phyloP scores from a whole-genome alignment of 2,797 vertebrate genomes.

The Melanitta fusca region DNA sequence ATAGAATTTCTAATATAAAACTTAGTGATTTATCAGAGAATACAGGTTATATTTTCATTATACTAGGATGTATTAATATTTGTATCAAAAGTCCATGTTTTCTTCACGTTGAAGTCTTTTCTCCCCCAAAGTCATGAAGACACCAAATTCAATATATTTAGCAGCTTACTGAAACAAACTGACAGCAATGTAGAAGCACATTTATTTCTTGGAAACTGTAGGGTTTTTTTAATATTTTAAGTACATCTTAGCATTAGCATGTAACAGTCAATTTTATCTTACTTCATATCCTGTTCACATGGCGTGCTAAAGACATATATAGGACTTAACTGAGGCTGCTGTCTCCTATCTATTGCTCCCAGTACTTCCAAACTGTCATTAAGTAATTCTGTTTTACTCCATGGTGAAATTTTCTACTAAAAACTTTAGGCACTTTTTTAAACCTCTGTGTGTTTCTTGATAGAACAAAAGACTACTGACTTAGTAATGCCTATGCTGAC shows the following conservation, averaged over 20 bases:
- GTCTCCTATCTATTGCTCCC: constrained; percentile 34
- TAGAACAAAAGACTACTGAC: neutral
- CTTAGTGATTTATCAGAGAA: neutral
- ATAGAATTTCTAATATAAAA: neutral
- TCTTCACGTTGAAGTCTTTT: neutral
- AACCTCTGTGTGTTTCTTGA: neutral
- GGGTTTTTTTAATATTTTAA: neutral
- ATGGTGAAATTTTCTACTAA: neutral
- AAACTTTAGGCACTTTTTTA: neutral
- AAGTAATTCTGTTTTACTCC: neutral
- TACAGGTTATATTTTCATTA: neutral
- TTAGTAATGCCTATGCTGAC: neutral
- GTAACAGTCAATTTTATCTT: constrained; percentile 16
- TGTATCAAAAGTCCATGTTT: neutral
- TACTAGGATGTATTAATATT: neutral
- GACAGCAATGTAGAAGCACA: neutral
- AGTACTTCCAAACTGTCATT: constrained; percentile 37
- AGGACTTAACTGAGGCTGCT: neutral
- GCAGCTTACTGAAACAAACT: neutral
- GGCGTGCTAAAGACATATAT: neutral
- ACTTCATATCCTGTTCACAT: neutral
- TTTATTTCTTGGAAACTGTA: neutral
- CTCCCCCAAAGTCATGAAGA: neutral
- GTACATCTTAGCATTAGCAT: neutral
- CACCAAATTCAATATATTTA: neutral